Conservation (phyloP, 2,113 vertebrate genomes). For the Asarcornis scutulata region DNA sequence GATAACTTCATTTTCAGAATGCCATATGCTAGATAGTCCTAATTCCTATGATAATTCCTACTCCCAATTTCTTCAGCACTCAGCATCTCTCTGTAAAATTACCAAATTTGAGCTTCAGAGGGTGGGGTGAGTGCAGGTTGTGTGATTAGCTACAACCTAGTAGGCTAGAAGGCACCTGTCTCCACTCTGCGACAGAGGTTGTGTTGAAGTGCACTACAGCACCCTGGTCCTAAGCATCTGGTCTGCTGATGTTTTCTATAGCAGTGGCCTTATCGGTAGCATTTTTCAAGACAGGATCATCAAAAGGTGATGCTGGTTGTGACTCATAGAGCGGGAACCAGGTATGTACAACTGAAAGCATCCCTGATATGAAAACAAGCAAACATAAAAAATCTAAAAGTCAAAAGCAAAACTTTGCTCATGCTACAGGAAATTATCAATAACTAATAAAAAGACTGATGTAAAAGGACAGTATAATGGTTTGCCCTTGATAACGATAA, state of each 20-base stretch:
- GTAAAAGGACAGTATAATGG: background rate
- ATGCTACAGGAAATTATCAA: background rate
- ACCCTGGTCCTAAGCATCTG: background rate
- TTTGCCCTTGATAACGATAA: background rate
- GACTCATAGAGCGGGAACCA: background rate
- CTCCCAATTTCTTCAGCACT: background rate
- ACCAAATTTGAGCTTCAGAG: background rate
- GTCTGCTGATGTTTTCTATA: background rate
- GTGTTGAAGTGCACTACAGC: background rate
- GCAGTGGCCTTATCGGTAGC: background rate
- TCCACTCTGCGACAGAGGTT: background rate
- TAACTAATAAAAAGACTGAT: background rate
- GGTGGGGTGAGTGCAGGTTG: rapidly evolving
- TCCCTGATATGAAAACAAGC: background rate
- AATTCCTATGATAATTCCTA: background rate
- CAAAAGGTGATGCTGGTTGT: background rate
- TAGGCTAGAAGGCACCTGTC: background rate
- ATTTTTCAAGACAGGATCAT: background rate
- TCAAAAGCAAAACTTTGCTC: background rate
- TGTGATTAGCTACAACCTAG: background rate
- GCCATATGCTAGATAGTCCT: background rate
- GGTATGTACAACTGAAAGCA: background rate
- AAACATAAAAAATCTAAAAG: background rate
- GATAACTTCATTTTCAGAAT: background rate
- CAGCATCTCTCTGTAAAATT: background rate